Evolutionary conservation across 2,888 invertebrate species (phyloP).

Genomic region (Thysanoteuthis rhombus): DNA sequence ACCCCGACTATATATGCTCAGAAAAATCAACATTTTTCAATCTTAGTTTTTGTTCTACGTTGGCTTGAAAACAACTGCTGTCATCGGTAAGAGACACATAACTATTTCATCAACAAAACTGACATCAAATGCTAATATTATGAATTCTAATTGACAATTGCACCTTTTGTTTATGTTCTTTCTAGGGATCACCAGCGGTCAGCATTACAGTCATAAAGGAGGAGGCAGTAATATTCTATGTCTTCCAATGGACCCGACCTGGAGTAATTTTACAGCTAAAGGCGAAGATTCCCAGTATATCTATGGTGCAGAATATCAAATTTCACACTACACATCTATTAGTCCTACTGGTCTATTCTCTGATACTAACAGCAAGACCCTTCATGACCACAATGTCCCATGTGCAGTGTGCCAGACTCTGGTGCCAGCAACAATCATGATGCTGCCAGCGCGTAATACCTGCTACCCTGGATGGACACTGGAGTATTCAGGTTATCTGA

Average conservation of each 20-base stretch:
- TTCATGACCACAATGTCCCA: slow-evolving; percentile 38
- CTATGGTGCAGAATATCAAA: slow-evolving; percentile 37
- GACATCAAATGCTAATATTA: too few species aligned
- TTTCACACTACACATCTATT: neutral
- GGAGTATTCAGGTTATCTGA: slow-evolving; percentile 46
- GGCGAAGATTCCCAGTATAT: neutral
- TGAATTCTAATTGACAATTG: neutral
- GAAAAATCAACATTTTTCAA: too few species aligned
- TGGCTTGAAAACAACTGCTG: too few species aligned
- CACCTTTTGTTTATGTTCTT: neutral
- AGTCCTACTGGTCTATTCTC: neutral
- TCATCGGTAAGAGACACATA: too few species aligned
- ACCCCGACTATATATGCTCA: too few species aligned
- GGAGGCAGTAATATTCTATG: slow-evolving; percentile 37
- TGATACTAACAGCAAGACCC: slow-evolving; percentile 22
- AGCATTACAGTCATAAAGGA: slow-evolving; percentile 19
- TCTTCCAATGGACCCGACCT: slow-evolving; percentile 36
- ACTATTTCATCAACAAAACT: too few species aligned
- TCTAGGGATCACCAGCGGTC: slow-evolving; percentile 35
- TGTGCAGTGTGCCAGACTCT: slow-evolving; percentile 42
- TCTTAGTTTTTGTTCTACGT: too few species aligned
- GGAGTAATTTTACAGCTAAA: neutral
- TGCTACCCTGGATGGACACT: slow-evolving; percentile 44
- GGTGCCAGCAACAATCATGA: slow-evolving; percentile 33
- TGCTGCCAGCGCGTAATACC: slow-evolving; percentile 39